Base-by-base conservation (phyloP, 2,113 vertebrate genomes). In the Alouatta palliata region DNA sequence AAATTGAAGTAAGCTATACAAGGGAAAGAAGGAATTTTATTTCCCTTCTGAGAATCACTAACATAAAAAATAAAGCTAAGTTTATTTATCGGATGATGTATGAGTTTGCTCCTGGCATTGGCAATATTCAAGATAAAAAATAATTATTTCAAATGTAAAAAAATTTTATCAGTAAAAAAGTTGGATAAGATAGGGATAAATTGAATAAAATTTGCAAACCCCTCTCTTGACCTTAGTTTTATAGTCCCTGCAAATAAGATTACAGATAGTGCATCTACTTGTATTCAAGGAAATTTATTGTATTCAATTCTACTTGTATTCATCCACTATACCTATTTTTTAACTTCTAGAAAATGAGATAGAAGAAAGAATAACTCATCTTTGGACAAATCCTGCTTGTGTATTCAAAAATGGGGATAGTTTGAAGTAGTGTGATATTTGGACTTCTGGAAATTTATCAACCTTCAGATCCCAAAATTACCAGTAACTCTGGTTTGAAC, bases 1-100 rank as follows among this genome's bases (percentile, higher is more conserved):
- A 76, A 19, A 80, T 13, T 47, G 37, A 81, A 97, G 27, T 70
- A 47, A 91, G 30, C 21, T 37, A 2, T 25, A n/a, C 40, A 91
- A 91, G 7, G 47, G 71, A 93, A 95, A 92, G 27, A 76, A 93
- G 35, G 23, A 54, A 58, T 93, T 96, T 89, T 89, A 52, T 76
- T 56, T 86, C 58, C 68, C 37, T 81, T 68, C 16, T 54, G 49
- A 84, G 70, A 94, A 90, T 92, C 49, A 76, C 66, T 81, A 89
- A 56, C 70, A 77, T n/a, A 91, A 95, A 91, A 96, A 71, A 30
- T 40, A 71, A 81, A 96, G 1, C 37, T 88, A 47, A 76, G 16
- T 81, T 94, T 68, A 56, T 76, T 94, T 95, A 25, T 52, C 40
- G 81, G 64, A 54, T 77, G 19, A 83, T 68, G 8, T 66, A 37